phyloP scores from a whole-genome alignment of 2,888 invertebrate species.

The Eupelmus urozonus region DNA sequence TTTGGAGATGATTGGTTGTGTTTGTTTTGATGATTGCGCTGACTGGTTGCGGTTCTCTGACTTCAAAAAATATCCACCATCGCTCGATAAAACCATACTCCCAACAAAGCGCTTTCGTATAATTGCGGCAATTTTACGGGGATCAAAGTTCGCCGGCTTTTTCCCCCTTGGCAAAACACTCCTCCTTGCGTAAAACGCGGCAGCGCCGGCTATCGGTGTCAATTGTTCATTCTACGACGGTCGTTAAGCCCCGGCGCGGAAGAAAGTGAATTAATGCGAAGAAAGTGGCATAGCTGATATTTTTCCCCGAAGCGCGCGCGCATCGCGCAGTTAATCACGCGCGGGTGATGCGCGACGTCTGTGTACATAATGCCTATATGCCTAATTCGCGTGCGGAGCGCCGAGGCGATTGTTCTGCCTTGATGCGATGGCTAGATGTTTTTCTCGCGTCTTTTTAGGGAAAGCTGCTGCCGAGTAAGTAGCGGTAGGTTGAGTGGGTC shows the following conservation, averaged over 20 bases:
- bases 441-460: too few relatives aligned
- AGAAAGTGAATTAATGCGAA: constrained; percentile 31
- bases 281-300: background rate
- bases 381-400: constrained; percentile 30
- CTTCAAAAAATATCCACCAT: too few relatives aligned
- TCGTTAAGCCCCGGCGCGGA: constrained; percentile 1
- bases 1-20: too few relatives aligned
- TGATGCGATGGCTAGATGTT: too few relatives aligned
- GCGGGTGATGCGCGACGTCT: constrained; percentile 1
- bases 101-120: background rate
- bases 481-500: too few relatives aligned
- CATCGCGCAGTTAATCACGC: constrained; percentile 29
- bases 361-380: constrained; percentile 15
- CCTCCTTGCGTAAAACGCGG: background rate
- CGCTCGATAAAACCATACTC: too few relatives aligned
- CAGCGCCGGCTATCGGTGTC: constrained; percentile 4
- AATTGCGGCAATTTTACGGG: background rate
- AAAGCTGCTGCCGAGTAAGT: too few relatives aligned
- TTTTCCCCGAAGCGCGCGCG: background rate
- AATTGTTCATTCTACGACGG: constrained; percentile 26
- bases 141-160: background rate
- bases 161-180: background rate
- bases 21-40: too few relatives aligned
- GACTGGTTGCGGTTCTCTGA: too few relatives aligned
- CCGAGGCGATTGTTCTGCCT: constrained; percentile 10